Base-by-base conservation (phyloP, 2,113 vertebrate species). In the Tichodroma muraria region DNA sequence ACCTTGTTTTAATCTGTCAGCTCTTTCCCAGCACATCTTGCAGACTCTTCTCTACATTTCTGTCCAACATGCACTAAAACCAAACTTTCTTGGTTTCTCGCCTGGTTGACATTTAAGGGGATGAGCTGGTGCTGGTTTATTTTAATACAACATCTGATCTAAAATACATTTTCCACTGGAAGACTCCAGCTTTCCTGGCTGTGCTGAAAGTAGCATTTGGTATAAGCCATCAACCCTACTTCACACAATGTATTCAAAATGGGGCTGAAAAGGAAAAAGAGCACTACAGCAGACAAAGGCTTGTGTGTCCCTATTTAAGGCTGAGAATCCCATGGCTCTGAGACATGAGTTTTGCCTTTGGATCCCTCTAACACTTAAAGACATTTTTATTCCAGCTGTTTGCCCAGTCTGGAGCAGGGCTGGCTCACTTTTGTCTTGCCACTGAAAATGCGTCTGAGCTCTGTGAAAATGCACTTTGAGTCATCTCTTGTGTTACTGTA, bases 151-250 rank as follows among this genome's bases (percentile, higher is more conserved):
- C 60, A 66, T 85, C 56, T 60, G 1, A 52, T 84, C 84, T 61
- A 80, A 63, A 76, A 60, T 35, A 31, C 64, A 75, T 91, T 85
- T 93, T 77, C 89, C 28, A 33, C 40, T 80, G 80, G 50, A 91
- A 85, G 44, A 3, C 42, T 77, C 70, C 75, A 77, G 56, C 40
- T 95, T 91, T 94, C 76, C 69, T 88, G 88, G 30, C 79, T 75
- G 27, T 49, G 57, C 82, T 88, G 64, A 56, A 88, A 95, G 94
- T 9, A 84, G 88, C 64, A 45, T 86, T 95, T 91, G 91, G 71
- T 47, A 9, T 42, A 81, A 94, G 16, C 49, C 80, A 71, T 22
- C 83, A 88, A 75, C 71, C 20, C 44, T 52, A 4, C 42, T 90
- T 80, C 64, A 91, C 85, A 80, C 78, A 90, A 79, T 93, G 53